Evolutionary conservation across 1,140 invertebrate genomes (phyloP).

Genomic region (Chrysomallon squamiferum): DNA sequence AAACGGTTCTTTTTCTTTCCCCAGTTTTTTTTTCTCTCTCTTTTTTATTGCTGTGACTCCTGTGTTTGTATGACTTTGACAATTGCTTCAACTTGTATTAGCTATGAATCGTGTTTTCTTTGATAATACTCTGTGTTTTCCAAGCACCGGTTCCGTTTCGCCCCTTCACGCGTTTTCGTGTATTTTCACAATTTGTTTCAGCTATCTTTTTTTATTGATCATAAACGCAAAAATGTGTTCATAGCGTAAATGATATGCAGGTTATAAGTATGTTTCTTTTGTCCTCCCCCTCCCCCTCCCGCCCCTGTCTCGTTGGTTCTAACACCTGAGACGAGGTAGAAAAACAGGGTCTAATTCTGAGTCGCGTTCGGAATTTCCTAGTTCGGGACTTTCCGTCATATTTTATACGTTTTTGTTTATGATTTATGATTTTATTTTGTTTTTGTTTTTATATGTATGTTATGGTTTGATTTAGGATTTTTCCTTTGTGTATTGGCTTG

Average conservation of each 20-base stretch:
- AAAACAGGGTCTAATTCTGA: too few relatives aligned
- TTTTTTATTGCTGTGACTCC: background rate
- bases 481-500: too few relatives aligned
- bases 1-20: too few relatives aligned
- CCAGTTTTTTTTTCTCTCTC: background rate
- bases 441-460: too few relatives aligned
- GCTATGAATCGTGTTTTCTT: conserved; percentile 1
- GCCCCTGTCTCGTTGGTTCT: too few relatives aligned
- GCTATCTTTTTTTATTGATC: conserved; percentile 12
- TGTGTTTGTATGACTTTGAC: background rate
- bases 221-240: conserved; percentile 11
- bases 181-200: conserved; percentile 14
- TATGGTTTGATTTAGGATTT: too few relatives aligned
- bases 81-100: background rate
- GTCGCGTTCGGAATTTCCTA: too few relatives aligned
- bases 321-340: too few relatives aligned
- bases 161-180: background rate
- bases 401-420: too few relatives aligned
- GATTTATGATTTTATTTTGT: too few relatives aligned
- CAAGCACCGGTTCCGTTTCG: background rate
- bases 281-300: background rate
- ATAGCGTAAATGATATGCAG: conserved; percentile 2
- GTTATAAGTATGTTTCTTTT: conserved; percentile 4
- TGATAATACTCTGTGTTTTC: conserved; percentile 8
- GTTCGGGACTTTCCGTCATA: too few relatives aligned